These are phyloP conservation scores for Trissolcus basalis DNA, from an alignment of 1,140 invertebrate species.

Conservation along the genomic window DNA sequence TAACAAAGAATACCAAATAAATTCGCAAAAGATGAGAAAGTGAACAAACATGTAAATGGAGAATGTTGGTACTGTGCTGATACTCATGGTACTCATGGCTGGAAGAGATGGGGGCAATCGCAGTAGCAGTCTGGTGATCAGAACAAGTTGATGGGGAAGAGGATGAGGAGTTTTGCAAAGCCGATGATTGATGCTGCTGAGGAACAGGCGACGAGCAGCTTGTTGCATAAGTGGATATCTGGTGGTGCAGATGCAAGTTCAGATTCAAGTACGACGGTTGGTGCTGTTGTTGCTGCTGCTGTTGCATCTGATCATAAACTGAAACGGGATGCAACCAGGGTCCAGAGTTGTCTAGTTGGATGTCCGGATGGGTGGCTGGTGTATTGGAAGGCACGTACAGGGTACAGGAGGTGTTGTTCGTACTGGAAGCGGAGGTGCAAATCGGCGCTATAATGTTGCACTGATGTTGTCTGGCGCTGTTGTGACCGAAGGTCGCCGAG, in stretches of 20 bases:
- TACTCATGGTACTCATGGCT: slow-evolving; percentile 63
- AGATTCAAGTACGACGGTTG: slow-evolving; percentile 72
- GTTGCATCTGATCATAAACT: slow-evolving; percentile 65
- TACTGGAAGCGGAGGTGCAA: slow-evolving; percentile 56
- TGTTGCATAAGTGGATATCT: slow-evolving; percentile 65
- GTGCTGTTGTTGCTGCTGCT: slow-evolving; percentile 68
- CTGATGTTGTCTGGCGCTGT: slow-evolving; percentile 60
- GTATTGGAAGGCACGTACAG: slow-evolving; percentile 68
- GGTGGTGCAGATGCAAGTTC: slow-evolving; percentile 74
- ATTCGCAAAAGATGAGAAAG: not conserved
- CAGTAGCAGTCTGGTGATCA: slow-evolving; percentile 32
- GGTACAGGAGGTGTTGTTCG: slow-evolving; percentile 61
- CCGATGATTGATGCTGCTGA: slow-evolving; percentile 54
- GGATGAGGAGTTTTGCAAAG: slow-evolving; percentile 57
- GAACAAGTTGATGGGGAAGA: slow-evolving; percentile 47
- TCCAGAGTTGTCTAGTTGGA: slow-evolving; percentile 63
- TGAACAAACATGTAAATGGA: slow-evolving; percentile 60
- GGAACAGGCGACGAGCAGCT: slow-evolving; percentile 46
- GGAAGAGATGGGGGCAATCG: slow-evolving; percentile 38
- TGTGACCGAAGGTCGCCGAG: slow-evolving; percentile 59
- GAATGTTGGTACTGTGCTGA: slow-evolving; percentile 58
- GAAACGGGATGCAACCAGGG: slow-evolving; percentile 69
- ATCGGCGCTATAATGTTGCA: slow-evolving; percentile 42
- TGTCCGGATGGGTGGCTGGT: slow-evolving; percentile 61
- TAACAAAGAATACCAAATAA: not conserved